Evolutionary conservation across 2,797 vertebrate species (phyloP).

Genomic region (Acrossocheilus wenchowensis): DNA sequence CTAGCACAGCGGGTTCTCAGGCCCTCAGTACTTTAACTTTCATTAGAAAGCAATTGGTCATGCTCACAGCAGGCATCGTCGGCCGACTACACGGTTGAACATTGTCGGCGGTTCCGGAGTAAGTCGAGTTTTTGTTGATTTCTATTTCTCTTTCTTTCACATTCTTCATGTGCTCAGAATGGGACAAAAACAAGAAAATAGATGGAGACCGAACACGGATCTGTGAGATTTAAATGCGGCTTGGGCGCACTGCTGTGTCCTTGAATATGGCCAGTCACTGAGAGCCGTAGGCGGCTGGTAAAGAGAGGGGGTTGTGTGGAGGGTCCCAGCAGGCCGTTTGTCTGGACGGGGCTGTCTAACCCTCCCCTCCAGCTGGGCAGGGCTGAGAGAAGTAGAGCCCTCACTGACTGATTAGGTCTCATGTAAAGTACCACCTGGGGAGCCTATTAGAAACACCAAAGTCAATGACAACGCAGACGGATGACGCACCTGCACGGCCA

Average conservation of each 20-base stretch:
- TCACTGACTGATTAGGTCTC: constrained; percentile 89
- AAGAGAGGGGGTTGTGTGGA: constrained; percentile 72
- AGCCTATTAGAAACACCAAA: constrained; percentile 86
- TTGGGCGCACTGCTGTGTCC: constrained; percentile 72
- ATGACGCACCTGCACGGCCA: constrained; percentile 66
- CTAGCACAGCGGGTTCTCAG: constrained; percentile 50
- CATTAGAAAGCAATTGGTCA: constrained; percentile 50
- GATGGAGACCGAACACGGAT: constrained; percentile 30
- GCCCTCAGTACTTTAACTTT: constrained; percentile 49
- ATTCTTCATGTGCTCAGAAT: constrained; percentile 42
- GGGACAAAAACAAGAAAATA: constrained; percentile 30
- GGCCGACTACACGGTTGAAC: neutral
- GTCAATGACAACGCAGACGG: constrained; percentile 80
- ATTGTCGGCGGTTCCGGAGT: constrained; percentile 35
- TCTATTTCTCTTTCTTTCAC: constrained; percentile 6
- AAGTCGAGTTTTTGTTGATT: constrained; percentile 45
- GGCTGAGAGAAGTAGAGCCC: constrained; percentile 75
- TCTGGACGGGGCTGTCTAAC: constrained; percentile 72
- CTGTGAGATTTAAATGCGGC: constrained; percentile 52
- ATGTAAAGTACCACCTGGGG: constrained; percentile 87
- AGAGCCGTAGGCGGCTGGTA: constrained; percentile 78
- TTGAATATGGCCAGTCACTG: constrained; percentile 80
- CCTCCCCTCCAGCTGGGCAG: constrained; percentile 81
- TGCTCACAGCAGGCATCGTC: constrained; percentile 43
- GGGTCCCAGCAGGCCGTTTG: constrained; percentile 77